phyloP scores from a whole-genome alignment of 1,140 invertebrate species.

The Aphelinus certus region DNA sequence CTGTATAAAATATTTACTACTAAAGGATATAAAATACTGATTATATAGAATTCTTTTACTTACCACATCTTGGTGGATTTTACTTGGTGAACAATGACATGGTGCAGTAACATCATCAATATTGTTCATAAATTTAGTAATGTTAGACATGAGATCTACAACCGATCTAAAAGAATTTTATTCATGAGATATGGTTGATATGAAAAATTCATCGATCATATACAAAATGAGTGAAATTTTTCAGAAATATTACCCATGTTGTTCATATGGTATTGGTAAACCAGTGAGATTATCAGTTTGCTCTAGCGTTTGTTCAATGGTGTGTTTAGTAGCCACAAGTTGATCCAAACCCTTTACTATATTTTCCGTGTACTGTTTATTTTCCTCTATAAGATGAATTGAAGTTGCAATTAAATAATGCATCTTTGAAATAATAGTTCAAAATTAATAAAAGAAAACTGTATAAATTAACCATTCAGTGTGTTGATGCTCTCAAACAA shows the following conservation, averaged over 20 bases:
- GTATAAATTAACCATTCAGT: slow-evolving; percentile 35
- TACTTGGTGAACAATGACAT: slow-evolving; percentile 30
- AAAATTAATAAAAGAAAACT: too few species aligned
- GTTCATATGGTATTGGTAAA: slow-evolving; percentile 49
- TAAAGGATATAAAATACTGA: neutral
- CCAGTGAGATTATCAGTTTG: slow-evolving; percentile 39
- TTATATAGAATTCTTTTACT: slow-evolving; percentile 21
- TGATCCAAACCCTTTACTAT: slow-evolving; percentile 44
- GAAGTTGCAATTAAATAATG: slow-evolving; percentile 22
- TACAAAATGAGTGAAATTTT: too few species aligned
- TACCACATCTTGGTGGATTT: slow-evolving; percentile 43
- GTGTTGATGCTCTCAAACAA: slow-evolving; percentile 29
- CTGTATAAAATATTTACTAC: too few species aligned
- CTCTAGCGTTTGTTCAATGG: slow-evolving; percentile 45
- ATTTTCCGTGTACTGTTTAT: slow-evolving; percentile 36
- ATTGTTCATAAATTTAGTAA: slow-evolving; percentile 45
- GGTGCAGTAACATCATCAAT: slow-evolving; percentile 25
- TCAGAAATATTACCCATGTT: neutral
- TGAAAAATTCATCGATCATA: too few species aligned
- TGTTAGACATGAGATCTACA: slow-evolving; percentile 42
- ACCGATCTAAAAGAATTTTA: slow-evolving; percentile 41
- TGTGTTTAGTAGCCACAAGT: slow-evolving; percentile 41
- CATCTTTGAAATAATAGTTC: neutral
- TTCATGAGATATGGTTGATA: neutral
- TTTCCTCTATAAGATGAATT: slow-evolving; percentile 37